Percentiles rank a stretch among this genome's conserved stretches.
phyloP scores from a whole-genome alignment of 2,113 vertebrate genomes.

The Elephas maximus region DNA sequence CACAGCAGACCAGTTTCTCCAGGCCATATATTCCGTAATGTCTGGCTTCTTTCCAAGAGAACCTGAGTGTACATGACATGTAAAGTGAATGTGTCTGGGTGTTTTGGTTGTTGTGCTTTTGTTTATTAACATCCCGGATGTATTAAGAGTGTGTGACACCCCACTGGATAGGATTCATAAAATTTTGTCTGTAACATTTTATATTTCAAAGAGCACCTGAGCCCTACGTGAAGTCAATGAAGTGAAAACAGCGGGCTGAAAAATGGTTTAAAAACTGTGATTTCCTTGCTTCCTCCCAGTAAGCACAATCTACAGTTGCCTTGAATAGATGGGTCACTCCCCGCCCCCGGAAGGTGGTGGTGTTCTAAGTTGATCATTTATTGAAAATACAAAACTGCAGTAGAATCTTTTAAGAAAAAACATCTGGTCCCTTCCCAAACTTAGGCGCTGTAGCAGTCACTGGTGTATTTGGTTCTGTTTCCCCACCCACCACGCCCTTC shows the following conservation, averaged over 20 bases:
- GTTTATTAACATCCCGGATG: not conserved
- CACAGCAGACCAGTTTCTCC: not conserved
- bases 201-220: not conserved
- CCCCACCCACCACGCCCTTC: fast-evolving
- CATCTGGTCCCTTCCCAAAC: not conserved
- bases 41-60: not conserved
- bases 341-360: not conserved
- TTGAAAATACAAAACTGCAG: not conserved
- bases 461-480: fast-evolving
- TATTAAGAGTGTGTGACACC: not conserved
- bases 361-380: not conserved
- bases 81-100: not conserved
- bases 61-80: not conserved
- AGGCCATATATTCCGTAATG: too few relatives aligned
- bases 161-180: not conserved
- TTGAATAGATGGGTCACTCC: too few relatives aligned
- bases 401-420: not conserved
- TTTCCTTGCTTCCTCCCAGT: not conserved
- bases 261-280: not conserved
- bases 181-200: not conserved
- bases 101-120: not conserved
- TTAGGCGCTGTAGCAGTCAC: too few relatives aligned
- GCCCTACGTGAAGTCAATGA: too few relatives aligned
- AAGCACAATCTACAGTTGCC: not conserved
- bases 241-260: not conserved